A percentile compares a stretch with the other conserved stretches of the same genome.
Conservation (phyloP, 1,140 invertebrate species). For the Brachionus sp. region DNA sequence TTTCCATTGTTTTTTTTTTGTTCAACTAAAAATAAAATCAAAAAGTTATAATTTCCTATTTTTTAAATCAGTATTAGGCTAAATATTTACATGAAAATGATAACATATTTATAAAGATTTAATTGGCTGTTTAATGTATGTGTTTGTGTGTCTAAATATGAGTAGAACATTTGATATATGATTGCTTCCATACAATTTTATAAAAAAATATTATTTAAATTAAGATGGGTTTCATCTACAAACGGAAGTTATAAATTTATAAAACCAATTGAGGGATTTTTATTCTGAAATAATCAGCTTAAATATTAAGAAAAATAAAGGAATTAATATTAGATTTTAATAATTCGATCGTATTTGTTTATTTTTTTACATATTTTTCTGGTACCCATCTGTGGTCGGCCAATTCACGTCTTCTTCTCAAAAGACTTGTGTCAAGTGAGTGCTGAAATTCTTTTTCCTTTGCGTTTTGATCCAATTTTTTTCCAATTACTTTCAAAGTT, state of each 20-base stretch:
- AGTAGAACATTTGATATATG: neutral
- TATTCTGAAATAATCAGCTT: slow-evolving; percentile 2
- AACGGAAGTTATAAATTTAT: neutral
- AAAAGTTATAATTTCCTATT: neutral
- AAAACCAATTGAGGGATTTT: neutral
- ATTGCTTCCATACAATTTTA: neutral
- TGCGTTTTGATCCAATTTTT: slow-evolving; percentile 16
- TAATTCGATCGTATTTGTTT: neutral
- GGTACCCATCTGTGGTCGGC: slow-evolving; percentile 38
- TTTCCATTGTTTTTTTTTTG: neutral
- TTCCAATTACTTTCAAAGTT: slow-evolving; percentile 38
- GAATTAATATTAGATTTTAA: slow-evolving; percentile 12
- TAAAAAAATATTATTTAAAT: neutral
- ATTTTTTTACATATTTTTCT: slow-evolving; percentile 44
- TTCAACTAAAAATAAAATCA: neutral
- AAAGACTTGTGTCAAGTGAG: neutral
- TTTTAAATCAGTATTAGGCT: neutral
- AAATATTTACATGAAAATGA: neutral
- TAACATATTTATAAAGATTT: neutral
- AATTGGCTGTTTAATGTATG: neutral
- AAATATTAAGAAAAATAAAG: neutral
- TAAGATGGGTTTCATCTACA: neutral
- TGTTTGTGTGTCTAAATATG: neutral
- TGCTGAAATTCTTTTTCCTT: slow-evolving; percentile 21
- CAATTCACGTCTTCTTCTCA: slow-evolving; percentile 34